Base-by-base conservation (phyloP, 2,113 vertebrate species). In the Acinonyx jubatus region DNA sequence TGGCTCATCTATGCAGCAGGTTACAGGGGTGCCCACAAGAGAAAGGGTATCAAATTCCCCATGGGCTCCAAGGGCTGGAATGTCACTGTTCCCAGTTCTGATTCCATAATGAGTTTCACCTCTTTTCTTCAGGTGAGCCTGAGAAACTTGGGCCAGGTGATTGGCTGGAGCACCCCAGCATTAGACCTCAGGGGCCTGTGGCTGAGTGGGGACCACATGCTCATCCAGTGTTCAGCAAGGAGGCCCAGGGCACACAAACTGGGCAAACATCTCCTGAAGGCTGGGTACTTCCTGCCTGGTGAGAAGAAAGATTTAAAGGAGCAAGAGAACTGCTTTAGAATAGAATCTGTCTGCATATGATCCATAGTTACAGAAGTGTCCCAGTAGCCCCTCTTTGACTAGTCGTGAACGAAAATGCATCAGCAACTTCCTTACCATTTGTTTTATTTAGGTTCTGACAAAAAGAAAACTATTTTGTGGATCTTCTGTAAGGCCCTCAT, bases 81-180 rank as follows among this genome's bases (percentile, higher is more conserved):
- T 33, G n/a, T 52, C 84, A 18, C 5, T 36, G 21, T 63, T 87
- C 29, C 65, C 2, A 6, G 33, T 38, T 94, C 66, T 13, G 92
- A 95, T 68, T 83, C 48, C 63, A 84, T 52, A 96, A 88, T 69
- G 25, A 3, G 90, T 97, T 91, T 80, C 66, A n/a, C 52, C 48
- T 89, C 50, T 96, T 82, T 27, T 68, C 45, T 94, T 8, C 14
- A 16, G 69, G 63, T 48, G 41, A 96, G 83, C 74, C 76, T 9
- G 36, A 81, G 41, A 48, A 68, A 41, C 41, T 33, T 18, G 11
- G 1, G 45, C 65, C 90, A 45, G 31, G 33, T 15, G 6, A 15
- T 36, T 25, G 11, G 14, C 25, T 18, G 8, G 65, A 63, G 25
- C 8, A 23, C 48, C 69, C 29, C 4, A 31, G 74, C 65, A 5